These are phyloP conservation scores for Orthonyx spaldingii DNA, from an alignment of 2,113 vertebrate genomes.

Conservation along the genomic window DNA sequence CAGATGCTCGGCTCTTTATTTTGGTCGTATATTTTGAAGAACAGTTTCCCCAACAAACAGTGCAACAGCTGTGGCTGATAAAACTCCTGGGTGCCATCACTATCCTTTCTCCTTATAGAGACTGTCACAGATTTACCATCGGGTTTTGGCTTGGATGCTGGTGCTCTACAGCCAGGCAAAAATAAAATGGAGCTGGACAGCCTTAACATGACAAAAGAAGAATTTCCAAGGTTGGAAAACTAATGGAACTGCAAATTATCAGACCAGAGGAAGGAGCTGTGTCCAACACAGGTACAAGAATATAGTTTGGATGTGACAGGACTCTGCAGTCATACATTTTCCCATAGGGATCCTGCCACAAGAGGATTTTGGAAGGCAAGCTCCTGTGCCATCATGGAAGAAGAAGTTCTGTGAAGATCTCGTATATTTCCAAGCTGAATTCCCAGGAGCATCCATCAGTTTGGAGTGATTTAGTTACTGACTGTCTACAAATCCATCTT, in stretches of 20 bases:
- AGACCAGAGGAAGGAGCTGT: background rate
- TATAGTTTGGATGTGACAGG: rapidly evolving
- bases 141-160: conserved; percentile 7
- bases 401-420: background rate
- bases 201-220: background rate
- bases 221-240: background rate
- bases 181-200: background rate
- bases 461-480: background rate
- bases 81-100: conserved; percentile 40
- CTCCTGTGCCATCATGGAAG: background rate
- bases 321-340: background rate
- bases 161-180: background rate
- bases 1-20: conserved; percentile 62
- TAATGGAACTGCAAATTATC: background rate
- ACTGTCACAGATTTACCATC: conserved; percentile 41
- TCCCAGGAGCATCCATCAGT: background rate
- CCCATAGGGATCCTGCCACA: background rate
- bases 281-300: background rate
- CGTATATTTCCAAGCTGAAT: background rate
- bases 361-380: background rate
- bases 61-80: conserved; percentile 62
- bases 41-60: conserved; percentile 53
- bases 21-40: conserved; percentile 55
- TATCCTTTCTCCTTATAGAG: conserved; percentile 32
- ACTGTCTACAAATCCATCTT: background rate